phyloP scores from a whole-genome alignment of 92 coral and sea anemone genomes.

The Hydrozoanthus gracilis region DNA sequence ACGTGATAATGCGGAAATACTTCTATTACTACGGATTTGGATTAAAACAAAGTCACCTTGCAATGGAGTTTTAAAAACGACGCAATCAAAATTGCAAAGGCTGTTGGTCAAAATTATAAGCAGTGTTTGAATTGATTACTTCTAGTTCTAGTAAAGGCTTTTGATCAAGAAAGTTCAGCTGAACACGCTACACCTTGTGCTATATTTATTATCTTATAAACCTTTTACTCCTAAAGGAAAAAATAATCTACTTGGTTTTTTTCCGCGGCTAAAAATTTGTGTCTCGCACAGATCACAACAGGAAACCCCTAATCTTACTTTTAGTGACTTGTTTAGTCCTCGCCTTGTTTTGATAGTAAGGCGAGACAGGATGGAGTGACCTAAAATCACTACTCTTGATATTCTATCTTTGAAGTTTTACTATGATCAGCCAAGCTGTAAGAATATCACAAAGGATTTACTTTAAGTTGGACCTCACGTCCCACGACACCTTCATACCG shows the following conservation, averaged over 20 bases:
- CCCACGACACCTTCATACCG: conserved; percentile 6
- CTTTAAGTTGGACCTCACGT: conserved; percentile 5
- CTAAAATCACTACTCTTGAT: neutral
- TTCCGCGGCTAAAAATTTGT: neutral
- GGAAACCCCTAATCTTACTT: neutral
- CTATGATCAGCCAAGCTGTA: conserved; percentile 1
- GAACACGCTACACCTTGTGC: neutral
- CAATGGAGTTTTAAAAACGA: neutral
- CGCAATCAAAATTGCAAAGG: neutral
- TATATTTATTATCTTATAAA: neutral
- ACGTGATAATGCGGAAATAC: conserved; percentile 26
- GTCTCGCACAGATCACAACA: neutral
- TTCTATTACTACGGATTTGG: neutral
- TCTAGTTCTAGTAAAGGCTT: no score
- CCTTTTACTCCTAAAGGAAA: neutral
- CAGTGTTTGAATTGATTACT: no score
- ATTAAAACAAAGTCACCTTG: neutral
- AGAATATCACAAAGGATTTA: neutral
- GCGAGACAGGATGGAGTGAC: conserved; percentile 11
- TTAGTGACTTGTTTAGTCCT: neutral
- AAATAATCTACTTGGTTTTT: conserved; percentile 3
- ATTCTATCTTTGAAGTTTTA: conserved; percentile 2
- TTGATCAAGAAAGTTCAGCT: no score
- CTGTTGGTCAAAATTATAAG: neutral
- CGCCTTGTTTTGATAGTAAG: conserved; percentile 33